A percentile compares a stretch with the other conserved stretches of the same genome.
Conservation (phyloP, 2,888 invertebrate species). For the Eledone cirrhosa region DNA sequence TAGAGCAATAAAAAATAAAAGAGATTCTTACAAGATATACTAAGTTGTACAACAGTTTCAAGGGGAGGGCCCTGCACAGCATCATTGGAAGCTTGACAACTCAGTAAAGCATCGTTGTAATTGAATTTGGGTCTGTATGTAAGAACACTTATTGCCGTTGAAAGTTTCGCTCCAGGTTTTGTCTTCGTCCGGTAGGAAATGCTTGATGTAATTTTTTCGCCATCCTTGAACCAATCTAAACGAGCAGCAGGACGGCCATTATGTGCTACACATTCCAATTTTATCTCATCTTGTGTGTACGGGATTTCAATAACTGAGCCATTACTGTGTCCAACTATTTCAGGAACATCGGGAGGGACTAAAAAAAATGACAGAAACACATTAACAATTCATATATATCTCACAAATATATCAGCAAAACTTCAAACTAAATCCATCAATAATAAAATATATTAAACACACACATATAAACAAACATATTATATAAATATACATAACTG, state of each 20-base stretch:
- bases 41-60: slow-evolving; percentile 84
- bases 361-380: slow-evolving; percentile 41
- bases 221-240: slow-evolving; percentile 82
- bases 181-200: slow-evolving; percentile 75
- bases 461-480: no score
- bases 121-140: slow-evolving; percentile 81
- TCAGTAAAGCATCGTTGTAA: slow-evolving; percentile 89
- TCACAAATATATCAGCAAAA: no score
- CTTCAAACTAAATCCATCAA: no score
- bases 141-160: slow-evolving; percentile 73
- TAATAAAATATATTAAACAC: no score
- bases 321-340: slow-evolving; percentile 90
- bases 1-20: neutral
- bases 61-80: slow-evolving; percentile 83
- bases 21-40: slow-evolving; percentile 85
- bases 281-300: slow-evolving; percentile 85
- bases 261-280: slow-evolving; percentile 87
- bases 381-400: no score
- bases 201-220: slow-evolving; percentile 85
- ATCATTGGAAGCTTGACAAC: slow-evolving; percentile 91
- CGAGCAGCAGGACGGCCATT: slow-evolving; percentile 93
- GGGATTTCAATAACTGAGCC: slow-evolving; percentile 83
- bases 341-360: slow-evolving; percentile 93
- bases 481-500: no score
- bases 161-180: slow-evolving; percentile 51